These are phyloP conservation scores for Channa striata DNA, from an alignment of 2,797 vertebrate genomes.

Conservation along the genomic window DNA sequence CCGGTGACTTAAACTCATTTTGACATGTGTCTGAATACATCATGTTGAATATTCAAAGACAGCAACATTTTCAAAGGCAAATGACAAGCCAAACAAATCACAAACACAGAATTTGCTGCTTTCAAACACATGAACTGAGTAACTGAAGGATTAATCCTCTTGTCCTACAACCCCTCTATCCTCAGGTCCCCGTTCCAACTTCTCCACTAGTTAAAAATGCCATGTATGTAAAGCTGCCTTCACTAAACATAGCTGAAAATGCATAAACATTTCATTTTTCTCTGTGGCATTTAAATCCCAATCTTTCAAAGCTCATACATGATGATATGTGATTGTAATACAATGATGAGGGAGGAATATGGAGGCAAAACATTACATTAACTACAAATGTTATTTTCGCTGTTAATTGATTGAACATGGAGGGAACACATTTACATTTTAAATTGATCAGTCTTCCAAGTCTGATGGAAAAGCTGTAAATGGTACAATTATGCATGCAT, in stretches of 20 bases:
- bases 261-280: slow-evolving; percentile 3
- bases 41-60: slow-evolving; percentile 31
- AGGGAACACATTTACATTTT: slow-evolving; percentile 70
- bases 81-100: slow-evolving; percentile 20
- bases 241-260: slow-evolving; percentile 10
- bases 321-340: slow-evolving; percentile 41
- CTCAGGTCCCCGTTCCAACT: not conserved
- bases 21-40: slow-evolving; percentile 51
- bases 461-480: slow-evolving; percentile 66
- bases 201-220: slow-evolving; percentile 10
- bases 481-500: slow-evolving; percentile 64
- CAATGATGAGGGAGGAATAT: slow-evolving; percentile 21
- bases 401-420: slow-evolving; percentile 67
- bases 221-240: not conserved
- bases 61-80: slow-evolving; percentile 30
- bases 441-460: slow-evolving; percentile 72
- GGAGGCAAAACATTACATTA: slow-evolving; percentile 50
- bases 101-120: slow-evolving; percentile 10
- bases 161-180: not conserved
- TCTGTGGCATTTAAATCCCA: slow-evolving; percentile 38
- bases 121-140: slow-evolving; percentile 27
- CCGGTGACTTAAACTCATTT: slow-evolving; percentile 33
- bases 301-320: slow-evolving; percentile 14
- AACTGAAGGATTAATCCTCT: slow-evolving; percentile 4
- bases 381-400: slow-evolving; percentile 52